Evolutionary conservation across 2,888 invertebrate genomes (phyloP).

Genomic region (Morpho achilles): DNA sequence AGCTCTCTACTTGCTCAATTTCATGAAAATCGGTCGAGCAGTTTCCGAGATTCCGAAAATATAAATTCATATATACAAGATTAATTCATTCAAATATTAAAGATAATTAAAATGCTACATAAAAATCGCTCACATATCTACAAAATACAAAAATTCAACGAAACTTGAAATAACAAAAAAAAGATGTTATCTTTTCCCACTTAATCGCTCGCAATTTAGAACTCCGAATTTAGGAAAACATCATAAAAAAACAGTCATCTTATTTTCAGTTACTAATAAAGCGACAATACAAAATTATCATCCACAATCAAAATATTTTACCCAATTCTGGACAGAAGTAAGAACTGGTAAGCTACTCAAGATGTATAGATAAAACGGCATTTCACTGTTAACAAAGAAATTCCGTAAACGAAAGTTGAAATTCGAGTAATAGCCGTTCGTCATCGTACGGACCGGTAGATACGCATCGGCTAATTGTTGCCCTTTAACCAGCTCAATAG

Average conservation of each 20-base stretch:
- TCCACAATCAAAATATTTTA: slow-evolving; percentile 23
- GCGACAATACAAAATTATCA: slow-evolving; percentile 17
- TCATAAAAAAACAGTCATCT: not conserved
- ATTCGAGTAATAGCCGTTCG: slow-evolving; percentile 28
- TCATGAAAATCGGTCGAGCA: too few relatives aligned
- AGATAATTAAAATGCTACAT: too few relatives aligned
- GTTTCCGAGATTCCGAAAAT: too few relatives aligned
- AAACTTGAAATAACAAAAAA: too few relatives aligned
- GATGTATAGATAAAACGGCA: slow-evolving; percentile 21
- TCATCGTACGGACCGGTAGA: slow-evolving; percentile 38
- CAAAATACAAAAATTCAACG: too few relatives aligned
- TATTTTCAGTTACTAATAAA: slow-evolving; percentile 8
- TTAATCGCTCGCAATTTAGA: too few relatives aligned
- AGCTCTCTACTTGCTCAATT: too few relatives aligned
- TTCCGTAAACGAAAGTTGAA: slow-evolving; percentile 26
- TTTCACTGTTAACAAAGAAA: slow-evolving; percentile 22
- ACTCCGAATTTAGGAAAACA: too few relatives aligned
- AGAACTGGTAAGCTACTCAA: slow-evolving; percentile 19
- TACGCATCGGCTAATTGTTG: slow-evolving; percentile 56
- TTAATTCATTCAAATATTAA: too few relatives aligned
- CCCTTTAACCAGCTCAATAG: slow-evolving; percentile 56
- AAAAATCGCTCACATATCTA: too few relatives aligned
- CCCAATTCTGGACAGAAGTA: slow-evolving; percentile 19
- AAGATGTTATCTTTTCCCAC: too few relatives aligned
- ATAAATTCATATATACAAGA: too few relatives aligned